A percentile compares a stretch with the other conserved stretches of the same genome.
Evolutionary conservation across 2,888 invertebrate genomes (phyloP).

Genomic region (Aricia artaxerxes): DNA sequence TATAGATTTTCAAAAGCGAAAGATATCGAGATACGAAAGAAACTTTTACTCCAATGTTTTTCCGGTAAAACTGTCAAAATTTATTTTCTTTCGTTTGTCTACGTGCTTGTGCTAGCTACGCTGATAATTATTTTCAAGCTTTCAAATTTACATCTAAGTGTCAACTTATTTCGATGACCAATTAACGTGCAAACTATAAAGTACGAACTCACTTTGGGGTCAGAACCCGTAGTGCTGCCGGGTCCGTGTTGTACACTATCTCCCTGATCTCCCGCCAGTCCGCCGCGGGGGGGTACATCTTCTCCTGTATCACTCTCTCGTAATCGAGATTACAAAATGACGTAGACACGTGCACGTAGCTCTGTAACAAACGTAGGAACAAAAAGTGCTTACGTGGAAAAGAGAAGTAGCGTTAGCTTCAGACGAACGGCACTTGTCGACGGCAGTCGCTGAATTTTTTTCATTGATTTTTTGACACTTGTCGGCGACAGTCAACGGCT

Average conservation of each 20-base stretch:
- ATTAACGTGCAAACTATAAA: too few relatives aligned
- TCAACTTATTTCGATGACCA: not conserved
- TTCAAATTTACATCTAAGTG: not conserved
- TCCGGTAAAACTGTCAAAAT: too few relatives aligned
- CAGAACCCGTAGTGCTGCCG: not conserved
- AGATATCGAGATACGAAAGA: too few relatives aligned
- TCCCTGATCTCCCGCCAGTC: conserved; percentile 3
- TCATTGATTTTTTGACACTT: too few relatives aligned
- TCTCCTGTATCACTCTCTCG: conserved; percentile 7
- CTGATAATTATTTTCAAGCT: not conserved
- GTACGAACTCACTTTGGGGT: conserved; percentile 11
- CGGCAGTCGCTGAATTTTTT: too few relatives aligned
- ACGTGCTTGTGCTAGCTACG: too few relatives aligned
- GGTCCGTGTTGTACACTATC: not conserved
- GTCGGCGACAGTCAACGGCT: too few relatives aligned
- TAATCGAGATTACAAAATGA: not conserved
- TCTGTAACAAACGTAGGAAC: not conserved
- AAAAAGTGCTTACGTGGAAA: not conserved
- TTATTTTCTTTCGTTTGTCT: too few relatives aligned
- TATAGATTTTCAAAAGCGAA: too few relatives aligned
- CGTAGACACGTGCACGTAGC: conserved; percentile 2
- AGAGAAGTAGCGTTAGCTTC: too few relatives aligned
- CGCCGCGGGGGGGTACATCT: conserved; percentile 7
- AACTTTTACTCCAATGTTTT: too few relatives aligned
- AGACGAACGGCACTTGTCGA: too few relatives aligned